A percentile compares a stretch with the other conserved stretches of the same genome.
Evolutionary conservation across 2,888 invertebrate species (phyloP).

Genomic region (Nomada goodeniana): DNA sequence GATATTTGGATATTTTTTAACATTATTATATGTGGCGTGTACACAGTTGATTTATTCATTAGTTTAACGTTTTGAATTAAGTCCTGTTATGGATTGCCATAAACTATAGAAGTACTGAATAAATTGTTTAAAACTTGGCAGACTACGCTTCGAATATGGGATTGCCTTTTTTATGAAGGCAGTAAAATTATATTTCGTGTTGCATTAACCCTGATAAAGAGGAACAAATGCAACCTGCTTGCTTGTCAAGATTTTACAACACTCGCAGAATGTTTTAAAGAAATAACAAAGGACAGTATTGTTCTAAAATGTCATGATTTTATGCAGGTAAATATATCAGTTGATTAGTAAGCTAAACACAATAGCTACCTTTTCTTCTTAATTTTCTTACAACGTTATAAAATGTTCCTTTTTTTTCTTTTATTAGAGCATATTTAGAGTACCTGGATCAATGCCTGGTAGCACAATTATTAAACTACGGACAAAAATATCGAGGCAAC

Average conservation of each 20-base stretch:
- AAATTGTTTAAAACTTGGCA: slow-evolving; percentile 76
- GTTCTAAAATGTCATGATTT: slow-evolving; percentile 95
- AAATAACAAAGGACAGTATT: slow-evolving; percentile 91
- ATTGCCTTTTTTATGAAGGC: slow-evolving; percentile 97
- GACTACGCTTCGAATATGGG: slow-evolving; percentile 98
- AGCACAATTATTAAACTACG: slow-evolving; percentile 88
- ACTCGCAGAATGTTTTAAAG: slow-evolving; percentile 92
- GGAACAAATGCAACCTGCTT: slow-evolving; percentile 90
- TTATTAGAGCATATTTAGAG: slow-evolving; percentile 92
- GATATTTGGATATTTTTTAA: slow-evolving; percentile 28
- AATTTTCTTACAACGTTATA: slow-evolving; percentile 83
- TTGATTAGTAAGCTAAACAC: neutral
- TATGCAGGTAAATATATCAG: slow-evolving; percentile 88
- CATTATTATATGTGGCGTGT: slow-evolving; percentile 34
- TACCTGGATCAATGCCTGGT: slow-evolving; percentile 91
- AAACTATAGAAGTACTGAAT: slow-evolving; percentile 50
- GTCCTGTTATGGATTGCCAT: slow-evolving; percentile 49
- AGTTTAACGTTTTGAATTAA: slow-evolving; percentile 44
- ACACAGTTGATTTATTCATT: slow-evolving; percentile 50
- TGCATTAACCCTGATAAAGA: slow-evolving; percentile 92
- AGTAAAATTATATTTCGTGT: slow-evolving; percentile 96
- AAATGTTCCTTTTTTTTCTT: slow-evolving; percentile 58
- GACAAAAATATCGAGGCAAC: slow-evolving; percentile 86
- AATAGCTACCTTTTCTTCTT: neutral
- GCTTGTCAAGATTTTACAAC: slow-evolving; percentile 92